These are phyloP conservation scores for Cyanoramphus novaezelandiae DNA, from an alignment of 2,113 vertebrate genomes.

Conservation along the genomic window DNA sequence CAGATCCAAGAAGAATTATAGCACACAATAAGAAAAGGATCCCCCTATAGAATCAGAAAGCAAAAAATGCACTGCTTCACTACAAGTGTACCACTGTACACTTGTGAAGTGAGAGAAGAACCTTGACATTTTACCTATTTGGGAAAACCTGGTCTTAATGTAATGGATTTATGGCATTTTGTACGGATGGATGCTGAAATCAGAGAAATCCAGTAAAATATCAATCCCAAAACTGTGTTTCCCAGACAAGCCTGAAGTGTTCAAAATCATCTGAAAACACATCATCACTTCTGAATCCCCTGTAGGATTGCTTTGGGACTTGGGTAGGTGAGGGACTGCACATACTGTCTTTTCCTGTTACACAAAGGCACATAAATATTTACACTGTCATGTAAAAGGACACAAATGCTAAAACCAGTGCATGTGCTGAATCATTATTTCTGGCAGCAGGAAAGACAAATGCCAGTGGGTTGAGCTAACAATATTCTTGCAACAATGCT, in stretches of 20 bases:
- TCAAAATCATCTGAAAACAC: background rate
- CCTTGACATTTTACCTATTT: background rate
- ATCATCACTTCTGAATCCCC: background rate
- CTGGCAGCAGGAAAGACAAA: background rate
- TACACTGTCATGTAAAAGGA: background rate
- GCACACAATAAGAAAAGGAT: background rate
- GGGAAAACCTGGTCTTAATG: background rate
- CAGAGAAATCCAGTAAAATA: background rate
- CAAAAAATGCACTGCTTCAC: background rate
- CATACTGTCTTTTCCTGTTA: background rate
- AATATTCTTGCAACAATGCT: background rate
- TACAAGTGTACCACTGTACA: background rate
- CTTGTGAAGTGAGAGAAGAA: background rate
- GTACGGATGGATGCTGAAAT: background rate
- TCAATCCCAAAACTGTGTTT: background rate
- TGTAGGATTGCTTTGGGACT: background rate
- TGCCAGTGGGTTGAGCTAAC: background rate
- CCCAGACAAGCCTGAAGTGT: background rate
- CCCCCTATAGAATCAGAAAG: background rate
- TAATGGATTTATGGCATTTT: background rate
- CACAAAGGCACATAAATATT: background rate
- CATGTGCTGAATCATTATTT: background rate
- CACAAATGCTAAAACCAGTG: background rate
- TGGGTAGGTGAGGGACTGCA: background rate
- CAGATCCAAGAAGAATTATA: background rate